These are phyloP conservation scores for Balearica regulorum DNA, from an alignment of 2,797 vertebrate species.

Conservation along the genomic window DNA sequence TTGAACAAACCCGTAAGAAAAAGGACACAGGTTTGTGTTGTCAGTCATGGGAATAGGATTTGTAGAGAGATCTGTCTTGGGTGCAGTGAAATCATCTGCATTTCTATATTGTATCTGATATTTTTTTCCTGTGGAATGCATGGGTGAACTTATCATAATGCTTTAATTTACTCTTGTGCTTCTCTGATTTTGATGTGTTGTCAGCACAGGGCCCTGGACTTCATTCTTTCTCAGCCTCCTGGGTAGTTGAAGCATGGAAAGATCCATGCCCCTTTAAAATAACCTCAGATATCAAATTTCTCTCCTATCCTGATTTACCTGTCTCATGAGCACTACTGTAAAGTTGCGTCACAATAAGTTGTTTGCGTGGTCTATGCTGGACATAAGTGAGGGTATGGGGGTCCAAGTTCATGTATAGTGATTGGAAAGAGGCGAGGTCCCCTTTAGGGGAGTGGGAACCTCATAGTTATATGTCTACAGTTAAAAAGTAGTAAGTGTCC, in stretches of 20 bases:
- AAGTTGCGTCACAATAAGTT: neutral
- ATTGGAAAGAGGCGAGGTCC: accelerated
- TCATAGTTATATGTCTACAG: neutral
- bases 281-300: neutral
- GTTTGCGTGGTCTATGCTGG: neutral
- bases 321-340: neutral
- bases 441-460: neutral
- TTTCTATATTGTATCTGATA: neutral
- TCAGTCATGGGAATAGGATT: neutral
- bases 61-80: neutral
- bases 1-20: neutral
- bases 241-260: neutral
- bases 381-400: neutral
- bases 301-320: neutral
- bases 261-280: neutral
- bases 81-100: neutral
- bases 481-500: neutral
- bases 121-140: neutral
- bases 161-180: neutral
- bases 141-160: neutral
- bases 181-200: neutral
- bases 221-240: neutral
- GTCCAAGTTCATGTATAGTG: neutral
- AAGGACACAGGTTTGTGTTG: neutral
- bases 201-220: neutral